These are phyloP conservation scores for Tricholauxania praeusta DNA, from an alignment of 2,888 invertebrate genomes.

Conservation along the genomic window DNA sequence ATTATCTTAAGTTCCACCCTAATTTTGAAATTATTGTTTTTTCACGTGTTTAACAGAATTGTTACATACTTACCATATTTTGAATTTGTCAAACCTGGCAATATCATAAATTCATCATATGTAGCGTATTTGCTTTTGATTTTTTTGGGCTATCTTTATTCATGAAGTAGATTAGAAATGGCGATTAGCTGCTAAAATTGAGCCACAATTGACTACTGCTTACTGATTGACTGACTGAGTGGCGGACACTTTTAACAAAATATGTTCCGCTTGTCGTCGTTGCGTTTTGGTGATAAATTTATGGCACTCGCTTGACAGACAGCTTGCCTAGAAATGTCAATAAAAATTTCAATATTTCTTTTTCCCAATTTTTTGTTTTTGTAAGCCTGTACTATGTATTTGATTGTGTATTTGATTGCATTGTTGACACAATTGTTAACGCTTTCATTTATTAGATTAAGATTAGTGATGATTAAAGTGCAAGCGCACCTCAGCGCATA, in stretches of 20 bases:
- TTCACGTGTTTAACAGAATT: too few species aligned
- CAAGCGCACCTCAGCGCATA: background rate
- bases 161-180: background rate
- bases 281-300: conserved; percentile 30
- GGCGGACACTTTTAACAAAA: background rate
- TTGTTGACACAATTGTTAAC: conserved; percentile 22
- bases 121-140: too few species aligned
- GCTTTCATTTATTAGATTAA: background rate
- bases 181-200: conserved; percentile 21
- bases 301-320: conserved; percentile 46
- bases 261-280: background rate
- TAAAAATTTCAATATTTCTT: background rate
- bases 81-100: too few species aligned
- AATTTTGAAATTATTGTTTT: too few species aligned
- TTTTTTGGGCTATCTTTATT: too few species aligned
- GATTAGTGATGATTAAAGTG: conserved; percentile 7
- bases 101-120: too few species aligned
- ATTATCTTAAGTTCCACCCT: too few species aligned
- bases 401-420: conserved; percentile 3
- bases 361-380: background rate
- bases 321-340: conserved; percentile 48
- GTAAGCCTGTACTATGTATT: background rate
- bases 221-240: background rate
- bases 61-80: too few species aligned
- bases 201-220: background rate